Conservation (phyloP, 2,888 invertebrate species). For the Cremastinae sp. region DNA sequence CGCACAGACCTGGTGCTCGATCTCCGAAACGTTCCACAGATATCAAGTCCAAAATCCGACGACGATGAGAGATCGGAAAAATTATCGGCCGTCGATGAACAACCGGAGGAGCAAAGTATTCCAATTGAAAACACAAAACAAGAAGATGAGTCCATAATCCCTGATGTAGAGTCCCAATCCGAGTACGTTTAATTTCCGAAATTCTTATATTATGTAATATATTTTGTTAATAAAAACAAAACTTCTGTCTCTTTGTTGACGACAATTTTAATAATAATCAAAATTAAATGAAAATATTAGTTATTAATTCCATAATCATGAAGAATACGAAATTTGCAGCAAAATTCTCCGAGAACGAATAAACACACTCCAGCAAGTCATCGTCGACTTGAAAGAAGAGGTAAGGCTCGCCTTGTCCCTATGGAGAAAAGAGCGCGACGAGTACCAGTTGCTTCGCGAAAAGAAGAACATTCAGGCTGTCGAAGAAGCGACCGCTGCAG, state of each 20-base stretch:
- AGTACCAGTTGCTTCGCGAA: constrained; percentile 67
- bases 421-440: constrained; percentile 77
- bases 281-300: too few species aligned
- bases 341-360: constrained; percentile 71
- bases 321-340: constrained; percentile 42
- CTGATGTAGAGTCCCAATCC: constrained; percentile 8
- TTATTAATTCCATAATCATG: background rate
- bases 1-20: constrained; percentile 59
- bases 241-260: too few species aligned
- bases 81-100: constrained; percentile 65
- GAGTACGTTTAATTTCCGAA: constrained; percentile 22
- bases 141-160: constrained; percentile 19
- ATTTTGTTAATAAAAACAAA: too few species aligned
- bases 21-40: constrained; percentile 58
- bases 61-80: constrained; percentile 66
- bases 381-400: constrained; percentile 71
- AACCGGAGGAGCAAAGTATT: constrained; percentile 66
- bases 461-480: constrained; percentile 64
- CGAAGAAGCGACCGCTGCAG: constrained; percentile 71
- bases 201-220: too few species aligned
- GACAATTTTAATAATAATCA: background rate
- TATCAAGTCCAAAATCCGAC: constrained; percentile 57
- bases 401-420: constrained; percentile 72
- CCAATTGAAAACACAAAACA: background rate
- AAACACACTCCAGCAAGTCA: constrained; percentile 69